Conservation (phyloP, 2,888 invertebrate species). For the Pseudococcus viburni region DNA sequence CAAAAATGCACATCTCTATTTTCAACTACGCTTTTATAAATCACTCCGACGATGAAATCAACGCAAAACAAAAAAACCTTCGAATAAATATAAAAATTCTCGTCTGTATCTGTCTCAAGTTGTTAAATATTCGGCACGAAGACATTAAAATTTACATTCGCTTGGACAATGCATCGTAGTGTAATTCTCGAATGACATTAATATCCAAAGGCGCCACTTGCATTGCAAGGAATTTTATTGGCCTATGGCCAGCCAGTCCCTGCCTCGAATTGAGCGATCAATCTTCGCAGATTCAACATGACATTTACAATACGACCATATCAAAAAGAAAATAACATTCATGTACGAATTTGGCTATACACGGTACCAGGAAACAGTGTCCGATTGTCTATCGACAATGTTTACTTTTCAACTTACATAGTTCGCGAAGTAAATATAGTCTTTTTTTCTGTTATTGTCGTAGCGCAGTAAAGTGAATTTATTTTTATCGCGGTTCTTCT, state of each 20-base stretch:
- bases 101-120: not conserved
- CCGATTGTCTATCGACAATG: slow-evolving; percentile 4
- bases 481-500: not conserved
- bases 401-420: not conserved
- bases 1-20: too few species aligned
- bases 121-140: not conserved
- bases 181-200: slow-evolving; percentile 32
- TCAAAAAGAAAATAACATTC: slow-evolving; percentile 2
- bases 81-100: not conserved
- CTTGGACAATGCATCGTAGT: not conserved
- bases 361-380: not conserved
- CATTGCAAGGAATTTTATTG: not conserved
- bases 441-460: not conserved
- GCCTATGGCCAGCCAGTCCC: not conserved
- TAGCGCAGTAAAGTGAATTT: not conserved
- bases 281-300: slow-evolving; percentile 27
- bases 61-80: not conserved
- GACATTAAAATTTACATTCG: not conserved
- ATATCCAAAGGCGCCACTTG: slow-evolving; percentile 6
- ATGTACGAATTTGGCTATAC: not conserved
- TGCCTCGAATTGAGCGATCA: slow-evolving; percentile 19
- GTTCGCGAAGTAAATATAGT: not conserved
- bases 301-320: slow-evolving; percentile 35
- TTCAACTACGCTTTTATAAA: too few species aligned
- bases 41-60: too few species aligned